Evolutionary conservation across 2,888 invertebrate genomes (phyloP), one percentile per base, ranked within the genome.

Genomic region (Nephrotoma appendiculata): DNA sequence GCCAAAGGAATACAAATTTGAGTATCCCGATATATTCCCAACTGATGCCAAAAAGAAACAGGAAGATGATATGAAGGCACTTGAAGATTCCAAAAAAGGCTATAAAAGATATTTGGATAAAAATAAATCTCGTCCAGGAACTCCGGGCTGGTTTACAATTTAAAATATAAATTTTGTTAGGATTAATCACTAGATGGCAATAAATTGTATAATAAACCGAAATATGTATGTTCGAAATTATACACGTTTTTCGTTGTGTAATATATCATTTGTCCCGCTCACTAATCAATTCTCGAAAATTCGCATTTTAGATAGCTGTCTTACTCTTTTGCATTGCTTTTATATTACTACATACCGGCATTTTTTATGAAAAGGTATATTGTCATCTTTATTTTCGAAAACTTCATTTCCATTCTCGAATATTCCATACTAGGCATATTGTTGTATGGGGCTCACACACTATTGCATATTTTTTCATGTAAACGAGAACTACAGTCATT

Each of bases 141-240:
- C 95, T 83, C 96, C 97, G 5, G 95, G 95, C 87, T 97, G 97
- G 97, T 97, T 94, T 91, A 94, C 95, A 44, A 93, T 95, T 89
- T 96, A 93, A 89, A 52, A 86, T 44, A n/a, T 41, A 48, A 12
- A 48, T 48, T 11, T 41, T 6, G 41, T 7, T 84, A 84, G 84
- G n/a, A 84, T 15, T 42, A 84, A 15, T 43, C 84, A 84, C 41
- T 84, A 84, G 84, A 84, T 84, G 84, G 41, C 42, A 42, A 42
- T 84, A 7, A 15, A 6, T 42, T 84, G 41, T 41, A 84, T 15
- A 84, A 6, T 43, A 84, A 43, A 42, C 42, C 42, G 31, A 31
- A 83, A 19, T 84, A 84, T 43, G 19, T n/a, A 43, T 42, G 42
- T 84, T 71, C 71, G 31, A 71, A 31, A 12, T 2, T 31, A 42